Percentiles rank a stretch among this genome's conserved stretches.
phyloP scores from a whole-genome alignment of 1,140 invertebrate genomes.

The Cephus cinctus region DNA sequence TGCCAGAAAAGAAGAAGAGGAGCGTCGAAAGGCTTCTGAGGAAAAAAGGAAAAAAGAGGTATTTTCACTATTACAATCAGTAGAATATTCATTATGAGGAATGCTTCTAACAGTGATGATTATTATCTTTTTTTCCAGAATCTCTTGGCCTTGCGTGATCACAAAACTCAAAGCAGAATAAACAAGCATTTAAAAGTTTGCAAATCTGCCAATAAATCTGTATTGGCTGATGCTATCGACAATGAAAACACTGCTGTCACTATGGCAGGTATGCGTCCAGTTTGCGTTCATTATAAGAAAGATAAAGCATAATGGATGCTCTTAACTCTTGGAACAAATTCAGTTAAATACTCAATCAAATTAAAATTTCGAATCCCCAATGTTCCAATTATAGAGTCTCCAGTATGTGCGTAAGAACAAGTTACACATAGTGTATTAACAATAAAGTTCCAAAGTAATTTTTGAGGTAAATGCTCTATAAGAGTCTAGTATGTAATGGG shows the following conservation, averaged over 20 bases:
- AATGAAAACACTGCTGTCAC: conserved; percentile 75
- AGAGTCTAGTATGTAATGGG: conserved; percentile 34
- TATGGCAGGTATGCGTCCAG: conserved; percentile 52
- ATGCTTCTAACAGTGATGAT: conserved; percentile 1
- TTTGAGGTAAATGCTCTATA: too few species aligned
- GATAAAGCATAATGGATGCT: too few species aligned
- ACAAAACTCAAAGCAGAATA: conserved; percentile 69
- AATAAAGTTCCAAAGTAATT: too few species aligned
- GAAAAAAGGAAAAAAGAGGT: conserved; percentile 66
- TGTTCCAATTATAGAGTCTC: too few species aligned
- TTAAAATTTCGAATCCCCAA: too few species aligned
- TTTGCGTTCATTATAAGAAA: background rate
- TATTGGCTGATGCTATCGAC: conserved; percentile 78
- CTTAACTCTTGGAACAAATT: too few species aligned
- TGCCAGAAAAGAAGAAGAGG: conserved; percentile 77
- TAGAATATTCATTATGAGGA: background rate
- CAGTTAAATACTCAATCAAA: too few species aligned
- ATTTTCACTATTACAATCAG: conserved; percentile 18
- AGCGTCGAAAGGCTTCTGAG: conserved; percentile 64
- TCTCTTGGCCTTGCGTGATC: conserved; percentile 72
- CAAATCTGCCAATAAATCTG: conserved; percentile 86
- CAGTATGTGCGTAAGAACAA: too few species aligned
- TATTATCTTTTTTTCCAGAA: conserved; percentile 45
- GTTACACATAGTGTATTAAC: too few species aligned
- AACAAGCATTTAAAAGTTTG: conserved; percentile 73